phyloP scores from a whole-genome alignment of 2,113 vertebrate genomes.

The Tragelaphus scriptus region DNA sequence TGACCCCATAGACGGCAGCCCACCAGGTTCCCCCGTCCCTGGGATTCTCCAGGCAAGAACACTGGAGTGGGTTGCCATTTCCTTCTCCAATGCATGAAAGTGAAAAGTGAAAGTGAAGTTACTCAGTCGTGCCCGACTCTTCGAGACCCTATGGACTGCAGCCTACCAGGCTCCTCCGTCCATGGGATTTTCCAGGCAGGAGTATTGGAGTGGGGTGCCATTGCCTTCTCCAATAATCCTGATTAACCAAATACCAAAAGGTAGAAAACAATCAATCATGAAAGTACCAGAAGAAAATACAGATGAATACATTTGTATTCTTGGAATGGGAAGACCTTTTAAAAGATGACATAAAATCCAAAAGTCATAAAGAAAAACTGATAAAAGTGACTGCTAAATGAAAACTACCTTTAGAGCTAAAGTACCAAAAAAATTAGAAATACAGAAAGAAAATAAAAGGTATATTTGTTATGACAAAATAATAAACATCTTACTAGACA shows the following conservation, averaged over 20 bases:
- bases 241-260: neutral
- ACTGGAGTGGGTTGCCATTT: too few relatives aligned
- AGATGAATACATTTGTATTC: neutral
- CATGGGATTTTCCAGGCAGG: too few relatives aligned
- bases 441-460: neutral
- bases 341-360: neutral
- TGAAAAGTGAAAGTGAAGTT: too few relatives aligned
- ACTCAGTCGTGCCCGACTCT: fast-evolving
- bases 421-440: neutral
- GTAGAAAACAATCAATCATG: neutral
- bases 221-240: too few relatives aligned
- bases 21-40: too few relatives aligned
- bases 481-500: neutral
- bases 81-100: too few relatives aligned
- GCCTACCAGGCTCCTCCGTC: too few relatives aligned
- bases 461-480: neutral
- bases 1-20: fast-evolving
- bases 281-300: neutral
- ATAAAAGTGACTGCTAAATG: neutral
- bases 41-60: too few relatives aligned
- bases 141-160: fast-evolving
- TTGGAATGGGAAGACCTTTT: neutral
- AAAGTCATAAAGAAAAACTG: neutral
- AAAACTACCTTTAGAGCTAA: neutral
- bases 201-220: too few relatives aligned